Conservation (phyloP, 1,140 invertebrate species). For the Brachionus rubens region DNA sequence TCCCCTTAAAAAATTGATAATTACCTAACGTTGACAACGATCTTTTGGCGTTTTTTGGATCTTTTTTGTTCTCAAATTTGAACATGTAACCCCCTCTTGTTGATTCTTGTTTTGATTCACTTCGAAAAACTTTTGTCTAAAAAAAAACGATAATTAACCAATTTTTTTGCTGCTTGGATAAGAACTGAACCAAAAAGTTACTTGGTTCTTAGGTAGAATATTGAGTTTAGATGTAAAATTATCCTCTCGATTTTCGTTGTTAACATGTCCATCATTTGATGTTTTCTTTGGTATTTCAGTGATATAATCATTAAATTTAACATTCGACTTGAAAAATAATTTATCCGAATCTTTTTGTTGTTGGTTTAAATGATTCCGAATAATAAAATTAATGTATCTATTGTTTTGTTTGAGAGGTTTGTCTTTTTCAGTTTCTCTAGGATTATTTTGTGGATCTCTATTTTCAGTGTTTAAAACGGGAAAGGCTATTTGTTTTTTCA, state of each 20-base stretch:
- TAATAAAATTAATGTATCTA: neutral
- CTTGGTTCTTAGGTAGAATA: too few species aligned
- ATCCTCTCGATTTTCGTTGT: neutral
- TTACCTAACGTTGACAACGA: constrained; percentile 20
- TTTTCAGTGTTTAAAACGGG: neutral
- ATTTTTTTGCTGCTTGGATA: too few species aligned
- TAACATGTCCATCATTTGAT: neutral
- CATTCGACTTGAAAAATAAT: constrained; percentile 3
- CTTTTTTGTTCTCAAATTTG: constrained; percentile 1
- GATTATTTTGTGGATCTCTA: neutral
- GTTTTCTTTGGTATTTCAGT: constrained; percentile 1
- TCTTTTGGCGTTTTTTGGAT: constrained; percentile 1
- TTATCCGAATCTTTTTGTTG: constrained; percentile 25
- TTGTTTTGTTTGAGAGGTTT: neutral
- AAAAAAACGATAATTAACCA: neutral
- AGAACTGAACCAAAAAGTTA: too few species aligned
- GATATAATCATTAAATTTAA: constrained; percentile 7
- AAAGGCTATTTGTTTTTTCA: neutral
- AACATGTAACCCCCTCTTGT: neutral
- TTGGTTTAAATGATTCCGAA: neutral
- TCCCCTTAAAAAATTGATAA: neutral
- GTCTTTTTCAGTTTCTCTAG: neutral
- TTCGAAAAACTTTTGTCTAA: neutral
- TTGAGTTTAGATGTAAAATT: constrained; percentile 40
- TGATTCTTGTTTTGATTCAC: neutral